Evolutionary conservation across 2,113 vertebrate genomes (phyloP), one percentile per base, ranked within the genome.

Genomic region (Excalfactoria chinensis): DNA sequence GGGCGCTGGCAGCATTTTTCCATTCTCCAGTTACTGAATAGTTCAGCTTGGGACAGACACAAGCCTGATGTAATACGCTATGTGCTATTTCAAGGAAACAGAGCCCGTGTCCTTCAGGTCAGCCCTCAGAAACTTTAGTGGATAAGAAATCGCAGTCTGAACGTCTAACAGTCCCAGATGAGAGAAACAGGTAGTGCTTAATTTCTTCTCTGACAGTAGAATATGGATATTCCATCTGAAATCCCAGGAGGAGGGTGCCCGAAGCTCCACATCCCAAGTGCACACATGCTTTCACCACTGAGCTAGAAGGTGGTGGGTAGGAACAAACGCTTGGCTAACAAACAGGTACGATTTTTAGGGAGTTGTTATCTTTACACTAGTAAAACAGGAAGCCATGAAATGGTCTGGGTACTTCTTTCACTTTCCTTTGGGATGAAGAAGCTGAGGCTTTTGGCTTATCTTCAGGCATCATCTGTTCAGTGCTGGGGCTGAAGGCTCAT

Each of bases 21-120:
- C 94, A 56, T 95, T 96, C 96, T 95, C 89, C 62, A 89, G 89
- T 93, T 95, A 81, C 93, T 81, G 40, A 9, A 72, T 64, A 37
- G 94, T 95, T 96, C 91, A 95, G 87, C 82, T 34, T 95, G 96
- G 94, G 93, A 95, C 96, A 96, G 79, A 55, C 79, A 3, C 14
- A 49, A 94, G 93, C 95, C 85, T 96, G 91, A 89, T 77, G 94
- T 85, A 89, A 95, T 93, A 60, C 6, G 25, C 85, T 56, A 74
- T 58, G 69, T 89, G 87, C 93, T 95, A 93, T 96, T 96, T 95
- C 89, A 78, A 91, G 96, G 93, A 77, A 86, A 66, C 0, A 0
- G 58, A 70, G 85, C 60, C 73, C 30, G 0, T 25, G 82, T 68
- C 93, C 87, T 92, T 80, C 69, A 88, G 93, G 75, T 85, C 60